Conservation (phyloP, 2,113 vertebrate species). For the Chionis minor region DNA sequence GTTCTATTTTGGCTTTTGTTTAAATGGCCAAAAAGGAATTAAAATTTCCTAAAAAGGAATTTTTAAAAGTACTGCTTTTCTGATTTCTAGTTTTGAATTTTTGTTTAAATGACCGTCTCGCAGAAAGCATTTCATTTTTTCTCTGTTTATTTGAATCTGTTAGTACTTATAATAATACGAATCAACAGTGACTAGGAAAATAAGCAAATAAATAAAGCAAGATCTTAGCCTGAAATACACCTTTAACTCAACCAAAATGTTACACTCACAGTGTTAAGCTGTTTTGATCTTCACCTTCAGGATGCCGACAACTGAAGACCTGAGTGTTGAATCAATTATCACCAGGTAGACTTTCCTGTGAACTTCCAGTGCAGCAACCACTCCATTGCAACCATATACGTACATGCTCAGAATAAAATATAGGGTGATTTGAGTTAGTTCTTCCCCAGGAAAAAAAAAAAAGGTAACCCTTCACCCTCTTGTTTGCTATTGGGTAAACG, state of each 20-base stretch:
- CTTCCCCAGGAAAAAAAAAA: neutral
- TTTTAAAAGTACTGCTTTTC: neutral
- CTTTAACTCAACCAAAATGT: neutral
- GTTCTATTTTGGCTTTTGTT: neutral
- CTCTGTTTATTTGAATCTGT: neutral
- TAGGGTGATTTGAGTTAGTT: neutral
- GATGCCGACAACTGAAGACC: neutral
- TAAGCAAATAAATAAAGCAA: neutral
- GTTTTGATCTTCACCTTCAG: neutral
- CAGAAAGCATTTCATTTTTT: neutral
- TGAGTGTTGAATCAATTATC: neutral
- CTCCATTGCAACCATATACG: fast-evolving
- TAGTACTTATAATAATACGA: neutral
- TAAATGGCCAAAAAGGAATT: neutral
- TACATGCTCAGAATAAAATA: neutral
- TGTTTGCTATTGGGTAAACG: neutral
- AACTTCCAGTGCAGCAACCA: neutral
- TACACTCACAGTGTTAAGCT: neutral
- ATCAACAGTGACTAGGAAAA: neutral
- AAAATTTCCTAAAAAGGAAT: neutral
- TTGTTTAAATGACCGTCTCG: neutral
- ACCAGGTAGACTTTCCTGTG: neutral
- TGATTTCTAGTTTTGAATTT: neutral
- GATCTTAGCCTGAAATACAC: neutral
- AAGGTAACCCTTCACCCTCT: neutral